Conservation (phyloP, 2,797 vertebrate species). For the Eleutherodactylus coqui region DNA sequence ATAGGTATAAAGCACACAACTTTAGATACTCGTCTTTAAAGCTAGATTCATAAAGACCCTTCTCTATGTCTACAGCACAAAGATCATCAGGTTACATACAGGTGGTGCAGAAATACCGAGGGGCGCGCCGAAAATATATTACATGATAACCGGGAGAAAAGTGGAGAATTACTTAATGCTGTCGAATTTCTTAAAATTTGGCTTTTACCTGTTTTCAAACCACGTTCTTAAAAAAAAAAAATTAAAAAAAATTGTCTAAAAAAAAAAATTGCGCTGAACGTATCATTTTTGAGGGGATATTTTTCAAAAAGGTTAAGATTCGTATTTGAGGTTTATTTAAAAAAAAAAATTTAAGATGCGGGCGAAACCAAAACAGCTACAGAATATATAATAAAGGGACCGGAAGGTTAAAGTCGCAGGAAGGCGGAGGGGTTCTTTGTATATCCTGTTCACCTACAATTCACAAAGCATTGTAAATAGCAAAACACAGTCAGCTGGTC, state of each 20-base stretch:
- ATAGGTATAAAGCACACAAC: slow-evolving; percentile 79
- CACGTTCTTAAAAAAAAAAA: background rate
- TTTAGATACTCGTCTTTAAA: slow-evolving; percentile 78
- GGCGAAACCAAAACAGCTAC: background rate
- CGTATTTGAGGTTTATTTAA: no score
- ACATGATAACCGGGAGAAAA: no score
- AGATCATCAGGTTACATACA: background rate
- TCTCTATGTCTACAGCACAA: slow-evolving; percentile 31
- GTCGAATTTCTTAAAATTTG: no score
- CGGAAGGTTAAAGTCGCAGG: no score
- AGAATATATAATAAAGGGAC: background rate
- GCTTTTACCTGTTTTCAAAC: no score
- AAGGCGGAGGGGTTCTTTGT: background rate
- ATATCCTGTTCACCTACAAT: slow-evolving; percentile 42
- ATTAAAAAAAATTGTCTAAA: background rate
- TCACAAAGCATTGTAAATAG: slow-evolving; percentile 22
- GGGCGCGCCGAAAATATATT: slow-evolving; percentile 7
- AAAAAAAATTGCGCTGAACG: no score
- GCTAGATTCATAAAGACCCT: slow-evolving; percentile 70
- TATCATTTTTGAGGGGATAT: no score
- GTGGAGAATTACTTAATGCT: background rate
- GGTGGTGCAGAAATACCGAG: background rate
- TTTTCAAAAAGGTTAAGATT: no score
- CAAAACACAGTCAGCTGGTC: slow-evolving; percentile 38
- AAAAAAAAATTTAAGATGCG: background rate